phyloP scores from a whole-genome alignment of 2,888 invertebrate genomes.

The Litoditis marina region DNA sequence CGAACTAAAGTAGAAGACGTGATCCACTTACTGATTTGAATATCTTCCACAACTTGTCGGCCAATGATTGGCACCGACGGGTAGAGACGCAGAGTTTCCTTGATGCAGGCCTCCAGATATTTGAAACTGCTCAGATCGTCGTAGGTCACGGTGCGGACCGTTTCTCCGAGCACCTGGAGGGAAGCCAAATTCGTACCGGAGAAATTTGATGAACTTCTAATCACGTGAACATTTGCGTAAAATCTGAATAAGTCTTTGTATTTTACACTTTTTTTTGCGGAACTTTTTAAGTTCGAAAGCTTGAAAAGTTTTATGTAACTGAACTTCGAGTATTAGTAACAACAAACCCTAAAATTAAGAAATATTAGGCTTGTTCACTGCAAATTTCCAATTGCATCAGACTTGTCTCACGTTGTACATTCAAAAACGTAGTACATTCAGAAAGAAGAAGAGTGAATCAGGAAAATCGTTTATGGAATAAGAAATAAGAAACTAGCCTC shows the following conservation, averaged over 20 bases:
- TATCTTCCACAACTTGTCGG: conserved; percentile 61
- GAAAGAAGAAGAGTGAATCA: no score
- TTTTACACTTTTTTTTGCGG: no score
- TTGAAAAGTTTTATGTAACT: no score
- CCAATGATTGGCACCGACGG: conserved; percentile 60
- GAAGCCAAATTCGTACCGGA: no score
- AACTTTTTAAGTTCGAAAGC: no score
- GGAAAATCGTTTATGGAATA: neutral
- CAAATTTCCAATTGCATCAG: neutral
- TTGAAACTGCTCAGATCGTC: conserved; percentile 64
- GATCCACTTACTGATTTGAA: conserved; percentile 47
- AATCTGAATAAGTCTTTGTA: no score
- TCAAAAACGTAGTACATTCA: no score
- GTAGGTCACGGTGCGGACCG: conserved; percentile 62
- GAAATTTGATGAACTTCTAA: no score
- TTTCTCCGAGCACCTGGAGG: conserved; percentile 39
- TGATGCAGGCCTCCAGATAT: conserved; percentile 63
- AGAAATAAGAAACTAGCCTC: conserved; percentile 25
- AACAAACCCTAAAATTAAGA: no score
- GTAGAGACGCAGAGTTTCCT: conserved; percentile 59
- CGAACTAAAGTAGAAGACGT: no score
- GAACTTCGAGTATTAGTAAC: neutral
- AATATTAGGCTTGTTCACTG: neutral
- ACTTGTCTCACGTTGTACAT: no score
- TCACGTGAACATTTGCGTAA: no score